These are phyloP conservation scores for Nannobrachium achirus DNA, from an alignment of 2,113 vertebrate species.

Conservation along the genomic window DNA sequence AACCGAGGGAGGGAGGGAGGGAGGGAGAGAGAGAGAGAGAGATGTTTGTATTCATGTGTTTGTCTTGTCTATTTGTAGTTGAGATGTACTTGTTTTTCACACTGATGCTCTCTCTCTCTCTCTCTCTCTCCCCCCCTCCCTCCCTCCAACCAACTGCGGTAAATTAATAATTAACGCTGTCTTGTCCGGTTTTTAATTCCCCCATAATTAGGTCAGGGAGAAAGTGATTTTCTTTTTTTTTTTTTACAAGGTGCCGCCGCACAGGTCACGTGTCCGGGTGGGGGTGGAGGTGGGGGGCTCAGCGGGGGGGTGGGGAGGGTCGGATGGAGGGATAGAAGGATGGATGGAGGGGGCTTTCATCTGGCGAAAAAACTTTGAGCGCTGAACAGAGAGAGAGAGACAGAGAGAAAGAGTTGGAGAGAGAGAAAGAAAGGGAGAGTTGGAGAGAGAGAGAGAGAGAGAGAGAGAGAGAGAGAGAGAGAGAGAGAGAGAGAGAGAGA, in stretches of 20 bases:
- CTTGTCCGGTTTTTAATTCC: slow-evolving; percentile 19
- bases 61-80: slow-evolving; percentile 13
- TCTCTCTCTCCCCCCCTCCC: no score
- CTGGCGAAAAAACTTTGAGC: slow-evolving; percentile 18
- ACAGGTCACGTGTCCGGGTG: slow-evolving; percentile 2
- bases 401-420: no score
- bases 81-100: background rate
- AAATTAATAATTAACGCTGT: slow-evolving; percentile 33
- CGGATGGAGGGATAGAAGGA: no score
- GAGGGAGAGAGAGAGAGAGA: background rate
- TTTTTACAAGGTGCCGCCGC: slow-evolving; percentile 15
- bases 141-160: background rate
- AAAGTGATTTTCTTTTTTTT: background rate
- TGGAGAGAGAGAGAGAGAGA: no score
- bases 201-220: slow-evolving; percentile 34
- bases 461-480: no score
- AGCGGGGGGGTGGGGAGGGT: no score
- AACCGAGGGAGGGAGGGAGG: background rate
- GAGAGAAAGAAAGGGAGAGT: no score
- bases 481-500: no score
- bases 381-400: no score
- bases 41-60: background rate
- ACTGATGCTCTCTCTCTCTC: background rate
- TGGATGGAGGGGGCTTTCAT: slow-evolving; percentile 19
- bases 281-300: slow-evolving; percentile 1